phyloP scores from a whole-genome alignment of 1,140 invertebrate genomes.

The Battus philenor region DNA sequence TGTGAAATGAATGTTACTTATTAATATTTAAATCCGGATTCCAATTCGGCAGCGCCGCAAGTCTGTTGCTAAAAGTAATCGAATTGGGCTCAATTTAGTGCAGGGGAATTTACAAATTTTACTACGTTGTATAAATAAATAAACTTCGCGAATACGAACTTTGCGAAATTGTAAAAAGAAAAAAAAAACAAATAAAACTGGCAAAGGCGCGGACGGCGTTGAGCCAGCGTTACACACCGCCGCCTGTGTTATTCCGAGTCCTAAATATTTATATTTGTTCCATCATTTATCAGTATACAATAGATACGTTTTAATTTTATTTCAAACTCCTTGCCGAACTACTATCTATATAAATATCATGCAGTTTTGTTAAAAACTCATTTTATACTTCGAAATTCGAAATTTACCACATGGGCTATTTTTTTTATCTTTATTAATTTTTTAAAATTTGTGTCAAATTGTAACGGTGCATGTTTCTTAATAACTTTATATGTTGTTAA shows the following conservation, averaged over 20 bases:
- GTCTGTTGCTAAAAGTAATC: too few species aligned
- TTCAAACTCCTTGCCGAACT: constrained; percentile 7
- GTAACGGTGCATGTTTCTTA: too few species aligned
- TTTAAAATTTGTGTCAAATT: too few species aligned
- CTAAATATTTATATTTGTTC: constrained; percentile 40
- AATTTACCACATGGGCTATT: too few species aligned
- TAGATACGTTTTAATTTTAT: constrained; percentile 18
- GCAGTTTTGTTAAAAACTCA: too few species aligned
- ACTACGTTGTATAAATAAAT: constrained; percentile 1
- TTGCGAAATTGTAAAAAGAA: background rate
- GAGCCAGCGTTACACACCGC: constrained; percentile 27
- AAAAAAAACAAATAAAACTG: background rate
- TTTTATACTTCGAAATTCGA: too few species aligned
- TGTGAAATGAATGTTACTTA: too few species aligned
- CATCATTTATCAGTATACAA: constrained; percentile 22
- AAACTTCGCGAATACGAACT: background rate
- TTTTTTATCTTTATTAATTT: too few species aligned
- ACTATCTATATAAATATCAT: constrained; percentile 7
- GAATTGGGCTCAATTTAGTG: too few species aligned
- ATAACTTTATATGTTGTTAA: too few species aligned
- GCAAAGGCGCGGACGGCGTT: background rate
- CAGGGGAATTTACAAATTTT: background rate
- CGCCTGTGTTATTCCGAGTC: constrained; percentile 27
- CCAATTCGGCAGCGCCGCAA: too few species aligned
- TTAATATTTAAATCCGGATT: too few species aligned